Base-by-base conservation (phyloP, 2,888 invertebrate genomes). In the Metellina segmentata region DNA sequence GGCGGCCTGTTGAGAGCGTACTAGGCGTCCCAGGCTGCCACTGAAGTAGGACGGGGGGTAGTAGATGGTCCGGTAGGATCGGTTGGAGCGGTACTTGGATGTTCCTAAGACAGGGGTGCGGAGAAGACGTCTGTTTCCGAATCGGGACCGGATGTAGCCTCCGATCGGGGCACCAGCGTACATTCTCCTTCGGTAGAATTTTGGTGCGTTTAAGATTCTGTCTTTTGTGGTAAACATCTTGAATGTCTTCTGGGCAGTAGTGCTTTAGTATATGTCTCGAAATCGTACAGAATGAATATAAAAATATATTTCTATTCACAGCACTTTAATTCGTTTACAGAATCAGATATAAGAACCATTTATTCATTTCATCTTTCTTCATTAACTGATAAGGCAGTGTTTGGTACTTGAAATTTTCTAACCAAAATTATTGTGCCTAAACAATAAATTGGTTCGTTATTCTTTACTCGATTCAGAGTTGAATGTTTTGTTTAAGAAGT, bases 31-130 rank as follows among this genome's bases (percentile, higher is more conserved):
- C 20, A 92, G 72, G 6, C 69, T 79, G 2, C 91, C 88, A 6
- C 78, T 74, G 75, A 89, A 92, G 48, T 85, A 88, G n/a, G 91
- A 92, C 1, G 88, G 91, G 7, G 91, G 88, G 49, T 85, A 92
- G 71, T 75, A 89, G 19, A 92, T 53, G 0, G 75, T 61, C 13
- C 85, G 72, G 52, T 89, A 92, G 6, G 85, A 69, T 4, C 86
- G 75, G 52, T 53, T 70, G 13, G 72, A 52, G 7, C 83, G 71
- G 70, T 71, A 49, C n/a, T 19, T 34, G 16, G 48, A 9, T 6
- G 85, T 48, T 19, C 61, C 74, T 8, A 13, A 13, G 1, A 53
- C 53, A 8, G 53, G 19, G 6, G 71, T 49, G 8, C 85, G 75
- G 0, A 86, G 16, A 7, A 75, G n/a, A 8, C 83, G 82, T 6